A percentile compares a stretch with the other conserved stretches of the same genome.
These are phyloP conservation scores for Acanthurus tractus DNA, from an alignment of 2,797 vertebrate genomes.

Conservation along the genomic window DNA sequence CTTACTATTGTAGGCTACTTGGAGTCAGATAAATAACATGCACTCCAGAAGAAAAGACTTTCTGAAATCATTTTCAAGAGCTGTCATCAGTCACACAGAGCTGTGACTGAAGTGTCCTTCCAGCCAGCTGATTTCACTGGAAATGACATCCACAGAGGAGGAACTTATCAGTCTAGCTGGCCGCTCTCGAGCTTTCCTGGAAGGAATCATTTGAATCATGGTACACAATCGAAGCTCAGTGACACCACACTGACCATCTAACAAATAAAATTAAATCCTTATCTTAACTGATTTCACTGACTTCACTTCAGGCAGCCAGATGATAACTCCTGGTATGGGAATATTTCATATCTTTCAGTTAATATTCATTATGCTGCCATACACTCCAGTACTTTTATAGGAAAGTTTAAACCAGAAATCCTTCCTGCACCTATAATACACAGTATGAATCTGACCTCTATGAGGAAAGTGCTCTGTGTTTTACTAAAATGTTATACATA, in stretches of 20 bases:
- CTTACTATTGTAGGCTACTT: constrained; percentile 35
- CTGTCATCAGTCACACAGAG: background rate
- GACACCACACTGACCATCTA: background rate
- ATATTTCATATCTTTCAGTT: too few species aligned
- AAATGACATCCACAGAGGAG: background rate
- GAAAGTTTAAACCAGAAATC: too few species aligned
- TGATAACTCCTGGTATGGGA: too few species aligned
- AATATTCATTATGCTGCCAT: too few species aligned
- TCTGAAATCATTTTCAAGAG: constrained; percentile 1
- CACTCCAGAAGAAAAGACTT: background rate
- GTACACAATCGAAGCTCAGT: background rate
- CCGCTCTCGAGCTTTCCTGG: background rate
- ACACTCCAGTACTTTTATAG: too few species aligned
- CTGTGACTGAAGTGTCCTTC: background rate
- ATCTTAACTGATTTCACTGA: too few species aligned
- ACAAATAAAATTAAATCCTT: background rate
- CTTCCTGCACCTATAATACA: too few species aligned
- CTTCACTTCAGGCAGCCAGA: too few species aligned
- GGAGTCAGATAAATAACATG: constrained; percentile 17
- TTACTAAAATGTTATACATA: too few species aligned
- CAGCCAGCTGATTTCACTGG: constrained; percentile 5
- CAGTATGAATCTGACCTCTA: too few species aligned
- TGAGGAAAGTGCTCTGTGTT: too few species aligned
- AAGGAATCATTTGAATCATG: background rate
- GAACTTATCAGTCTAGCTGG: background rate